phyloP scores from a whole-genome alignment of 2,888 invertebrate species.

The Hypolimnas misippus region DNA sequence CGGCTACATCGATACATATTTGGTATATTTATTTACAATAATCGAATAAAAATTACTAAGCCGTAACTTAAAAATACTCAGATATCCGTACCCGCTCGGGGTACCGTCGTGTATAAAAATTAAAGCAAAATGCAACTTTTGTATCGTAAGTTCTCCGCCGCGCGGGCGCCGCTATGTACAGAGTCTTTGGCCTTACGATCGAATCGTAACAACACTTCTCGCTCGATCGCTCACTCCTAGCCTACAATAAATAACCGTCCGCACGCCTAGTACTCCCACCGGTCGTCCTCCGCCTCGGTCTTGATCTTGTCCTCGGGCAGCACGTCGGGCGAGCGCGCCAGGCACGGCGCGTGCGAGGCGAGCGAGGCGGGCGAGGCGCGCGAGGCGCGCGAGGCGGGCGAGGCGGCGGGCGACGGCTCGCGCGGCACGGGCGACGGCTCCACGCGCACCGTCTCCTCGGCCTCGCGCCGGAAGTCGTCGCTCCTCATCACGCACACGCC shows the following conservation, averaged over 20 bases:
- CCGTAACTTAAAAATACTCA: constrained; percentile 74
- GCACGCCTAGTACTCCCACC: constrained; percentile 84
- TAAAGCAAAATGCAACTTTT: constrained; percentile 82
- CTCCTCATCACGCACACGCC: constrained; percentile 96
- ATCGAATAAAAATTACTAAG: constrained; percentile 63
- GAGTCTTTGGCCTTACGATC: constrained; percentile 80
- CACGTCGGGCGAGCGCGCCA: constrained; percentile 56
- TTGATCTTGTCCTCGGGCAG: constrained; percentile 81
- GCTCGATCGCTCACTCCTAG: constrained; percentile 40
- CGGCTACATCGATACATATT: constrained; percentile 72
- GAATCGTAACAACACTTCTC: constrained; percentile 45
- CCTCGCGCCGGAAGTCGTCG: constrained; percentile 87
- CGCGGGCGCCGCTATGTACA: constrained; percentile 71
- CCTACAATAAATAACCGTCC: constrained; percentile 56
- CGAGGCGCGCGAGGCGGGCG: constrained; percentile 48
- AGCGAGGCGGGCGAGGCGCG: constrained; percentile 53
- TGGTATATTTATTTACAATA: constrained; percentile 82
- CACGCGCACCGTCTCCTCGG: constrained; percentile 89
- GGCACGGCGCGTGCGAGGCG: constrained; percentile 54
- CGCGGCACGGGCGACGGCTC: constrained; percentile 89
- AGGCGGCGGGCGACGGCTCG: constrained; percentile 63
- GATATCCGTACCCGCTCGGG: constrained; percentile 76
- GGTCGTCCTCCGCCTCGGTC: constrained; percentile 85
- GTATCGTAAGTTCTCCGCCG: constrained; percentile 72
- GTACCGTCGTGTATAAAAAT: constrained; percentile 69